Conservation (phyloP, 1,140 invertebrate species). For the Drosophila sulfurigaster region DNA sequence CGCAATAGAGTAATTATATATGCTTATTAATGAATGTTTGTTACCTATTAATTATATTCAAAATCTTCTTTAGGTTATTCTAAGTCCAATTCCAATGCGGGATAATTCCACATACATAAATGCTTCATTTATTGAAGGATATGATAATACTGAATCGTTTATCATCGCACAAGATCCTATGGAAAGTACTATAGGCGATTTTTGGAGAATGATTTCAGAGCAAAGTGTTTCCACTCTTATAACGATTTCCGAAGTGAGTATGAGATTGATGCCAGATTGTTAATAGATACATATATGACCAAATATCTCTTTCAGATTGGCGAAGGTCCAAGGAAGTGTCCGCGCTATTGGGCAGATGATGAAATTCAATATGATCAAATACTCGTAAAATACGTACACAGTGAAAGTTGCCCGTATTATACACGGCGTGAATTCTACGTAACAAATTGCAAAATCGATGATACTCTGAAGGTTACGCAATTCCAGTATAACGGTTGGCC, state of each 20-base stretch:
- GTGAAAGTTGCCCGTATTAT: constrained; percentile 94
- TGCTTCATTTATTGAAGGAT: constrained; percentile 98
- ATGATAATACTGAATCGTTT: constrained; percentile 96
- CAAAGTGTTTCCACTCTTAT: constrained; percentile 96
- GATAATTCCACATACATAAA: constrained; percentile 98
- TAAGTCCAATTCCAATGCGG: constrained; percentile 90
- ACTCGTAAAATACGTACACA: constrained; percentile 93
- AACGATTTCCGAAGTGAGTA: constrained; percentile 95
- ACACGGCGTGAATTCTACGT: constrained; percentile 93
- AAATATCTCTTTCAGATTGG: constrained; percentile 86
- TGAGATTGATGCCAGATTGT: neutral
- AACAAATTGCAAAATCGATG: constrained; percentile 91
- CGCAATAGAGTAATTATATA: constrained; percentile 92
- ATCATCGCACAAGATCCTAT: constrained; percentile 98
- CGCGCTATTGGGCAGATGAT: constrained; percentile 96
- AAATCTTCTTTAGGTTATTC: constrained; percentile 67
- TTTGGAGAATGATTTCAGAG: constrained; percentile 98
- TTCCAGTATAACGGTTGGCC: constrained; percentile 96
- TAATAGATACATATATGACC: neutral
- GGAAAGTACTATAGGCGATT: constrained; percentile 94
- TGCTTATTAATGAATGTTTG: constrained; percentile 2
- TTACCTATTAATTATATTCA: neutral
- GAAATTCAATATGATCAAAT: constrained; percentile 93
- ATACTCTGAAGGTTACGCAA: constrained; percentile 91
- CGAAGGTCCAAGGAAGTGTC: constrained; percentile 92